phyloP scores from a whole-genome alignment of 2,797 vertebrate species.

The Aplochiton taeniatus region DNA sequence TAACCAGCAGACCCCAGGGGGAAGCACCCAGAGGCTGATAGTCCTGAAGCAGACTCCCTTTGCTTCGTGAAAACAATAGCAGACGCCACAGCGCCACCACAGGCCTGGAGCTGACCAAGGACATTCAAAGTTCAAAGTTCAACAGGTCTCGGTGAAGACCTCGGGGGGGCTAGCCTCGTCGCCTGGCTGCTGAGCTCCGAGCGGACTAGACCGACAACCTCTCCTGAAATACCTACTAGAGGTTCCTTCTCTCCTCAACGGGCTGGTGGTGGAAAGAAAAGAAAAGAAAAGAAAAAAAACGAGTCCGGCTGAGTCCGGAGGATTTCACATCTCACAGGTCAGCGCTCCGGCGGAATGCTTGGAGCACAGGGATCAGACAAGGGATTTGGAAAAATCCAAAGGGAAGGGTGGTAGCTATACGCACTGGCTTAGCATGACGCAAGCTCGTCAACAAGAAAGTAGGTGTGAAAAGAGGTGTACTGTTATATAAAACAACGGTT shows the following conservation, averaged over 20 bases:
- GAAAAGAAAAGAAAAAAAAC: conserved; percentile 43
- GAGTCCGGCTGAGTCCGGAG: conserved; percentile 59
- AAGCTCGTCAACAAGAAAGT: conserved; percentile 32
- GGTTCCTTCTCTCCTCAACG: conserved; percentile 38
- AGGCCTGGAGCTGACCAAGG: background rate
- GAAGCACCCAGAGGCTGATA: no score
- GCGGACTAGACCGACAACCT: conserved; percentile 4
- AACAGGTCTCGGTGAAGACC: conserved; percentile 2
- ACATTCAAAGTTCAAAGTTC: conserved; percentile 4
- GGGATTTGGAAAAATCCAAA: conserved; percentile 74
- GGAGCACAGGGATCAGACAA: conserved; percentile 66
- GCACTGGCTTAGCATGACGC: conserved; percentile 45
- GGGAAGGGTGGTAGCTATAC: conserved; percentile 49
- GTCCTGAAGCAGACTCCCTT: no score
- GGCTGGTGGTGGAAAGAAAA: conserved; percentile 37
- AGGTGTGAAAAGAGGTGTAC: conserved; percentile 11
- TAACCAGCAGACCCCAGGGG: no score
- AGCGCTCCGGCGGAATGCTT: conserved; percentile 68
- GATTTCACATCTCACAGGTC: conserved; percentile 77
- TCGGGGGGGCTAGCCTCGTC: conserved; percentile 1
- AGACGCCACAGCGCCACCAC: no score
- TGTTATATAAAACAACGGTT: conserved; percentile 14
- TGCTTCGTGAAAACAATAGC: no score
- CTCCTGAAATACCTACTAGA: conserved; percentile 30
- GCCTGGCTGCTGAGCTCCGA: background rate